Evolutionary conservation across 2,888 invertebrate species (phyloP).

Genomic region (Gymnocheta viridis): DNA sequence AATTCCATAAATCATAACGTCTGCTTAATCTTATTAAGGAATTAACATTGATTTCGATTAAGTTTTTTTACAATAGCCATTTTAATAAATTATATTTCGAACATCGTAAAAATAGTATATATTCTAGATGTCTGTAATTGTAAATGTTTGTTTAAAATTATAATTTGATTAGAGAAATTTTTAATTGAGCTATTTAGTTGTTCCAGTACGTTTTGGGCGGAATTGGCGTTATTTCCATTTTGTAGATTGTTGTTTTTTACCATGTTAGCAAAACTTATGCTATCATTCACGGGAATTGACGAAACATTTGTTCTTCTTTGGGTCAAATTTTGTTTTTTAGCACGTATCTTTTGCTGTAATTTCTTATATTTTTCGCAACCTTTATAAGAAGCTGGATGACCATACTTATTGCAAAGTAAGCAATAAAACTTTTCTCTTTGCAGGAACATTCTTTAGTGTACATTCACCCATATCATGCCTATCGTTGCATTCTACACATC

Average conservation of each 20-base stretch:
- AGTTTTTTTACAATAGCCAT: constrained; percentile 37
- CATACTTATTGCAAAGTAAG: no score
- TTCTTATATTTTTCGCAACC: constrained; percentile 7
- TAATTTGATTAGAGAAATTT: constrained; percentile 48
- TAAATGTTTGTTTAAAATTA: constrained; percentile 45
- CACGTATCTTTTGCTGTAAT: constrained; percentile 29
- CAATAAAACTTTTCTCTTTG: constrained; percentile 32
- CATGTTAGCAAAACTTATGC: constrained; percentile 15
- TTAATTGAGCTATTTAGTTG: constrained; percentile 35
- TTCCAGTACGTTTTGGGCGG: background rate
- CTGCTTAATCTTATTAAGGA: constrained; percentile 50
- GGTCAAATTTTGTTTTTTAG: constrained; percentile 16
- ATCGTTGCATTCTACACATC: no score
- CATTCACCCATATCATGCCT: constrained; percentile 42
- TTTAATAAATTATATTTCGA: constrained; percentile 15
- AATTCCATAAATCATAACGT: constrained; percentile 35
- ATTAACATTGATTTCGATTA: constrained; percentile 47
- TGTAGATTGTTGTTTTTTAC: background rate
- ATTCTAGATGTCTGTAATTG: constrained; percentile 36
- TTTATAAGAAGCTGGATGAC: no score
- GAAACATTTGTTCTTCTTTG: constrained; percentile 25
- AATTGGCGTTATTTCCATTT: constrained; percentile 8
- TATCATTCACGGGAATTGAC: constrained; percentile 23
- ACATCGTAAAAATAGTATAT: constrained; percentile 29
- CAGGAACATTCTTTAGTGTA: background rate